Evolutionary conservation across 2,113 vertebrate species (phyloP), one percentile per base, ranked within the genome.

Genomic region (Ptilorrhoa leucosticta): DNA sequence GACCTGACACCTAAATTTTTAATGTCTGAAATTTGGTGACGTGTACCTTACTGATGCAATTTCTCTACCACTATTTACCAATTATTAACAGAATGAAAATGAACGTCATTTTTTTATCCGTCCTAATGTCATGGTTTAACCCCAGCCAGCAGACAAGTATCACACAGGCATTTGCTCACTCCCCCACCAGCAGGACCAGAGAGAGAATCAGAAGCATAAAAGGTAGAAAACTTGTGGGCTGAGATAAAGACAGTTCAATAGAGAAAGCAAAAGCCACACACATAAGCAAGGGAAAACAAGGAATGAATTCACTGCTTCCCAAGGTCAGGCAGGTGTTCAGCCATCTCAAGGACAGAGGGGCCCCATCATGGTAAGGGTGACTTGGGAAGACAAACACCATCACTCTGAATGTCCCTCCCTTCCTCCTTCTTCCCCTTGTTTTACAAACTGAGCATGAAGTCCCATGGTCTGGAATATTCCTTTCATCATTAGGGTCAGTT

Each of bases 321-420:
- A 48, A 37, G 4, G 26, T 3, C 50, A 72, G 31, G 13, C 26
- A 37, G 31, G 22, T 50, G 14, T 37, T 65, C 58, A 37, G 10
- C 14, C 37, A 31, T 37, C 50, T 65, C 22, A 31, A 57, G 18
- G 37, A 50, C 12, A 42, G 44, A 33, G 15, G 51, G 31, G 22
- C 18, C 18, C 15, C 51, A 33, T 33, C 18, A 44, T 5, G 0
- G 1, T 50, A 33, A 35, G 13, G 22, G 8, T 37, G 10, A 11
- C 14, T 65, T 57, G 68, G 57, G 37, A 44, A 65, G 6, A 44
- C 15, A 57, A 80, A 37, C 22, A 13, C 8, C 37, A 6, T 28
- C 26, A 10, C 22, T 57, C 44, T 42, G n/a, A 26, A 33, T 19
- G 8, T 3, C 0, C 10, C 2, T 8, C 5, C 4, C 5, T 35